Conservation (phyloP, 2,797 vertebrate species). For the Crossoptilon crossoptilon region DNA sequence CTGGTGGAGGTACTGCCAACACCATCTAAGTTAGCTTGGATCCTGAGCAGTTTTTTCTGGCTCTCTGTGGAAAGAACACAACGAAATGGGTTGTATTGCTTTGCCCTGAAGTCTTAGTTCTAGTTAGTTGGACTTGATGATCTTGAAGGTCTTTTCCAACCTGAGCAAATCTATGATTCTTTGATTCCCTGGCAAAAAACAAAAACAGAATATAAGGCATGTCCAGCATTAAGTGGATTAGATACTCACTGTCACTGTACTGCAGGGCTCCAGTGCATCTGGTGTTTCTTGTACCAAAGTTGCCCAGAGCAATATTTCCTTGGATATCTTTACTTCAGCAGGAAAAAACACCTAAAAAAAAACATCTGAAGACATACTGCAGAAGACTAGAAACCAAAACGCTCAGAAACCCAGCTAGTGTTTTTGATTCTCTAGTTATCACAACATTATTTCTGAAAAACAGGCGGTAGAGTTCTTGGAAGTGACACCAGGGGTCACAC, state of each 20-base stretch:
- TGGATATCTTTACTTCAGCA: not conserved
- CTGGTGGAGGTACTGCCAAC: not conserved
- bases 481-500: not conserved
- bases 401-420: not conserved
- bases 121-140: no score
- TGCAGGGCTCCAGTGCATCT: not conserved
- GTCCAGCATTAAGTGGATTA: not conserved
- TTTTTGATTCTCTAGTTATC: not conserved
- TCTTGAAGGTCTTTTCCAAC: no score
- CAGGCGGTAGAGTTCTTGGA: not conserved
- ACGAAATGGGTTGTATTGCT: not conserved
- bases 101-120: not conserved
- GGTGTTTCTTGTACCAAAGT: fast-evolving
- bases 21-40: not conserved
- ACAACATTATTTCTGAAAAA: not conserved
- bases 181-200: no score
- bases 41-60: not conserved
- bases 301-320: not conserved
- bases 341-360: not conserved
- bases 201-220: not conserved
- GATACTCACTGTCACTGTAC: no score
- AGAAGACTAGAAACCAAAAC: not conserved
- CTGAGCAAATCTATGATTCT: no score
- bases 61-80: not conserved
- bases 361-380: not conserved